A percentile compares a stretch with the other conserved stretches of the same genome.
Evolutionary conservation across 2,113 vertebrate genomes (phyloP).

Genomic region (Pseudopodoces humilis): DNA sequence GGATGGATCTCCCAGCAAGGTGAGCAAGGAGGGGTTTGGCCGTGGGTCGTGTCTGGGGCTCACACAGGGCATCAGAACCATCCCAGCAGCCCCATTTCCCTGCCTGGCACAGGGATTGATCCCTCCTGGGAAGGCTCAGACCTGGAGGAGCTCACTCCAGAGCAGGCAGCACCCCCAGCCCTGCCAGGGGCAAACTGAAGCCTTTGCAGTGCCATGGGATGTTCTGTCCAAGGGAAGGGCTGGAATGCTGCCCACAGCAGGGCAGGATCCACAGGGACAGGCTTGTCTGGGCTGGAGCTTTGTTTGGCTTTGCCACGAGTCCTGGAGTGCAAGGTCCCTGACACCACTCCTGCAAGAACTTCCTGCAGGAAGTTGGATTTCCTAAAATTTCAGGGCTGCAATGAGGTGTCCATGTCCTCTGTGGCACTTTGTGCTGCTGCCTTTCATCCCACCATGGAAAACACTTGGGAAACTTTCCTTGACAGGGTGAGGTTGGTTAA

Average conservation of each 20-base stretch:
- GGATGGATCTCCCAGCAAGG: background rate
- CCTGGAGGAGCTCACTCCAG: fast-evolving
- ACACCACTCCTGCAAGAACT: background rate
- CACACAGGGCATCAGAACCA: background rate
- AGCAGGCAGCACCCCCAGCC: background rate
- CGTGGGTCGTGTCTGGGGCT: background rate
- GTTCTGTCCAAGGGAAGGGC: background rate
- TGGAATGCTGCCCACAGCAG: background rate
- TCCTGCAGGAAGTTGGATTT: background rate
- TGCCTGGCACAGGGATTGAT: background rate
- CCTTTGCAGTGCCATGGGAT: background rate
- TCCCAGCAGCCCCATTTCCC: background rate
- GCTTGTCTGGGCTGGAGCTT: background rate
- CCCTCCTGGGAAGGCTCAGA: background rate
- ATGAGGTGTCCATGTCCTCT: background rate
- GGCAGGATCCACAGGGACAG: background rate
- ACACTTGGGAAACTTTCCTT: background rate
- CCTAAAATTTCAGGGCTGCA: background rate
- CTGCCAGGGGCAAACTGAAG: background rate
- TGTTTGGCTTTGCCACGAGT: background rate
- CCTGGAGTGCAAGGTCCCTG: background rate
- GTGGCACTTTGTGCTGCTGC: background rate
- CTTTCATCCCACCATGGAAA: background rate
- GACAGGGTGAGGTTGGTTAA: background rate
- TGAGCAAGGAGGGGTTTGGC: background rate